phyloP scores from a whole-genome alignment of 1,140 invertebrate genomes.

The Amyelois transitella region DNA sequence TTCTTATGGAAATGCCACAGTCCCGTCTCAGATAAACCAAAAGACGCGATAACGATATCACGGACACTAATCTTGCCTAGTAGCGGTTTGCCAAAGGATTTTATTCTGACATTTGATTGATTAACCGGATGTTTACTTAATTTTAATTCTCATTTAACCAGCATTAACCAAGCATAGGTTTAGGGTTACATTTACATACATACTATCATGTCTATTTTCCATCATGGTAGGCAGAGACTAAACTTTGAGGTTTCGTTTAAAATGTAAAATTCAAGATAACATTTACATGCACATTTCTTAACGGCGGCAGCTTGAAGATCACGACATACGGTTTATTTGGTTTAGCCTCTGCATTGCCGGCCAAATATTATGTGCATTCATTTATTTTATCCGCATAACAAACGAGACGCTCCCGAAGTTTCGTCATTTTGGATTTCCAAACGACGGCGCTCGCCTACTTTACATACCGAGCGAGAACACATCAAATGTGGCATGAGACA shows the following conservation, averaged over 20 bases:
- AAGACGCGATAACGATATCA: conserved; percentile 4
- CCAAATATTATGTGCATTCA: conserved; percentile 66
- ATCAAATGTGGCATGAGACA: conserved; percentile 10
- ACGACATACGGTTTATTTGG: conserved; percentile 32
- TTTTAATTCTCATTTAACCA: neutral
- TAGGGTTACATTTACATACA: neutral
- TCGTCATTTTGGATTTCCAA: conserved; percentile 1
- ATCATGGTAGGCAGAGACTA: no score
- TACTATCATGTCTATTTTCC: neutral
- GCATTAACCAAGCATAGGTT: conserved; percentile 9
- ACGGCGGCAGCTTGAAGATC: conserved; percentile 19
- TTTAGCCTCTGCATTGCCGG: conserved; percentile 33
- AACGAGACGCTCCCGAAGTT: conserved; percentile 3
- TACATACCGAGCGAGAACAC: conserved; percentile 22
- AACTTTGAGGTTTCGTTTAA: no score
- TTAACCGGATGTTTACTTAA: conserved; percentile 11
- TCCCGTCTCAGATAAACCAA: conserved; percentile 17
- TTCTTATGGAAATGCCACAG: conserved; percentile 48
- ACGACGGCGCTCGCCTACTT: conserved; percentile 15
- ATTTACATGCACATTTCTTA: conserved; percentile 46
- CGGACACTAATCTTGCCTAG: neutral
- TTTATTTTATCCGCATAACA: conserved; percentile 31
- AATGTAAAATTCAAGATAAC: no score
- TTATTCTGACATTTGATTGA: conserved; percentile 16
- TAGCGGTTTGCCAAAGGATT: neutral